Base-by-base conservation (phyloP, 92 coral and sea anemone species). In the Desmophyllum pertusum region DNA sequence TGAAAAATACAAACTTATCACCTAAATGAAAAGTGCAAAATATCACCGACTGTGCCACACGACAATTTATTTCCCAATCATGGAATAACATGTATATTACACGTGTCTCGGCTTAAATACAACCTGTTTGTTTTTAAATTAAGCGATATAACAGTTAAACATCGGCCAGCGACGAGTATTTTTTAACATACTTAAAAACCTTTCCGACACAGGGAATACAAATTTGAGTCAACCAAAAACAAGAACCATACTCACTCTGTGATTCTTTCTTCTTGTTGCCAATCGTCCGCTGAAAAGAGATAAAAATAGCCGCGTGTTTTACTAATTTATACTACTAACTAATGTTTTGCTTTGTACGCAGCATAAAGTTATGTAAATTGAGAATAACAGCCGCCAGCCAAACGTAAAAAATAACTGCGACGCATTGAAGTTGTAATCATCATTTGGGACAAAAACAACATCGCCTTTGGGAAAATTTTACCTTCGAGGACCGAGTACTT, bases 281-380 rank as follows among this genome's bases (percentile, higher is more conserved):
- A 80, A 37, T 50, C 68, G 9, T 80, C 39, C 30, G 43, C 84
- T 80, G 64, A 29, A 21, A 50, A 19, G 39, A 29, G 48, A 68
- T 11, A 79, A 65, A 30, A 64, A 46, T 33, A 80, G 66, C 33
- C 67, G 7, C 3, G 55, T 17, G 3, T 59, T 80, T 66, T 63
- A 67, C 61, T 50, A 19, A 80, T 80, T 80, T 35, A 80, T 52
- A 23, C 39, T 14, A 27, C 51, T 66, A 48, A 35, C 36, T 35
- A 48, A 68, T 48, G 66, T 80, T 68, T 80, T 39, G 75, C 63
- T 35, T 51, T 51, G n/a, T n/a, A 17, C 76, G 14, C 65, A 14
- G 19, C 65, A 68, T 37, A 80, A 67, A 80, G 84, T 80, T 80
- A 80, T 45, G 84, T 69, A 80, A 80, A 80, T 50, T 41, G 50